Conservation (phyloP, 2,113 vertebrate species). For the Chaetodon trifascialis region DNA sequence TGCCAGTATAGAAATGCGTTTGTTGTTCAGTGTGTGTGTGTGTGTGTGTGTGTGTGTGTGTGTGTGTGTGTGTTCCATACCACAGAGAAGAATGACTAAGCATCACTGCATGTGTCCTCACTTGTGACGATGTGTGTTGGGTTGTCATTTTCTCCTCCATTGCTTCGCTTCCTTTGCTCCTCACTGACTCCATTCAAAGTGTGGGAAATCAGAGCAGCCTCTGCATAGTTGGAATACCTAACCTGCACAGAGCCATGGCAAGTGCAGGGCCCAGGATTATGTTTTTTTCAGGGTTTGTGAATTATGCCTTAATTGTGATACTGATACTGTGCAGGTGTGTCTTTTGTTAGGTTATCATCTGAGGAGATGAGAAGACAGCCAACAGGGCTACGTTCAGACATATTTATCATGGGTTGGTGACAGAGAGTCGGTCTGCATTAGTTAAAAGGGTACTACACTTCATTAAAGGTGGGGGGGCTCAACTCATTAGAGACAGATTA, state of each 20-base stretch:
- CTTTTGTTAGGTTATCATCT: background rate
- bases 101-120: conserved; percentile 28
- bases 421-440: background rate
- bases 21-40: conserved; percentile 16
- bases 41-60: background rate
- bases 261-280: background rate
- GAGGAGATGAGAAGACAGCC: background rate
- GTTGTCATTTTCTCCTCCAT: conserved; percentile 64
- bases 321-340: conserved; percentile 1
- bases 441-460: background rate
- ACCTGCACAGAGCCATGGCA: conserved; percentile 40
- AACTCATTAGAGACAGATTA: background rate
- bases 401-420: background rate
- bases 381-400: background rate
- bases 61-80: conserved; percentile 9
- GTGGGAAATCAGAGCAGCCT: conserved; percentile 51
- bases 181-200: conserved; percentile 66
- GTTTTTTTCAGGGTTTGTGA: conserved; percentile 21
- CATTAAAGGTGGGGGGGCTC: background rate
- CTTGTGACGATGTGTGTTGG: conserved; percentile 42
- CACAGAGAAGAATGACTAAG: conserved; percentile 29
- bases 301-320: background rate
- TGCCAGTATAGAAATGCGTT: conserved; percentile 29
- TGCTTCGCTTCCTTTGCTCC: conserved; percentile 47
- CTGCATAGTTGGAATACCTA: conserved; percentile 59